Evolutionary conservation across 2,113 vertebrate species (phyloP).

Genomic region (Fulmarus glacialis): DNA sequence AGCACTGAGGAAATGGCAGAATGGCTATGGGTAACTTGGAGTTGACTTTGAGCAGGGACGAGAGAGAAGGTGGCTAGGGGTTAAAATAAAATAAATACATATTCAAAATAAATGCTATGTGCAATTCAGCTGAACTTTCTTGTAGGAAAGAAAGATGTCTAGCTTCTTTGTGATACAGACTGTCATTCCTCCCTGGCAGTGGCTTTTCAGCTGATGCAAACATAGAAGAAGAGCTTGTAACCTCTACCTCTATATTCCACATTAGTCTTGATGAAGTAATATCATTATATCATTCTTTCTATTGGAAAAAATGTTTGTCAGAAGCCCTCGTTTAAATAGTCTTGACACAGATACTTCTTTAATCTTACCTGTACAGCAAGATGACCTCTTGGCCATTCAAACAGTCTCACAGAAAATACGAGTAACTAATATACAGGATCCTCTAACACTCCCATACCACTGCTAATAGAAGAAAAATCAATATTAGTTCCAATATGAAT

Average conservation of each 20-base stretch:
- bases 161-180: not conserved
- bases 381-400: not conserved
- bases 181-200: not conserved
- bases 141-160: not conserved
- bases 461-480: slow-evolving; percentile 54
- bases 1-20: not conserved
- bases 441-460: not conserved
- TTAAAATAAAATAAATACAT: not conserved
- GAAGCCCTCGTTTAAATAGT: not conserved
- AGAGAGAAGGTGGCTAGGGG: not conserved
- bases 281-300: not conserved
- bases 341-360: not conserved
- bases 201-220: not conserved
- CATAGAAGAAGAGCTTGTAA: not conserved
- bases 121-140: not conserved
- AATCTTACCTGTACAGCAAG: slow-evolving; percentile 1
- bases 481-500: slow-evolving; percentile 51
- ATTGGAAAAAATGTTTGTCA: not conserved
- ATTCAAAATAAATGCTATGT: not conserved
- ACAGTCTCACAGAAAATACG: not conserved
- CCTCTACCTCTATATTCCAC: not conserved
- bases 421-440: not conserved
- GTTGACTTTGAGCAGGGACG: not conserved
- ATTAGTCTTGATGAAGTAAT: not conserved
- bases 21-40: not conserved